Evolutionary conservation across 2,113 vertebrate genomes (phyloP), one percentile per base, ranked within the genome.

Genomic region (Sander lucioperca): DNA sequence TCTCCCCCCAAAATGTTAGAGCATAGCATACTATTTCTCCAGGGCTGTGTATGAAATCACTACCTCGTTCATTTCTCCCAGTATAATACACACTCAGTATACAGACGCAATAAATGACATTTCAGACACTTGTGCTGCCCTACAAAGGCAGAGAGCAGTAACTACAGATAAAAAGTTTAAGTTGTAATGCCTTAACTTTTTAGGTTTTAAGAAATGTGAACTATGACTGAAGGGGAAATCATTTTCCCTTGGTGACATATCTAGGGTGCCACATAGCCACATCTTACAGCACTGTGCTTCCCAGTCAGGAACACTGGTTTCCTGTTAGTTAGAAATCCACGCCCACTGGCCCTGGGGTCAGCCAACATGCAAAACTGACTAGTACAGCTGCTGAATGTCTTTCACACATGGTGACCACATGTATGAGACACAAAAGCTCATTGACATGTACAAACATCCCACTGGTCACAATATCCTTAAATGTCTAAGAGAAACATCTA

Each of bases 401-500:
- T 45, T 62, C 61, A 79, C 91, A 86, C 71, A 71, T 83, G 72
- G 73, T 10, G 68, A 39, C 51, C 89, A 90, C 70, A 71, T 88
- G 75, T 43, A 57, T 21, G 80, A 81, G 48, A 78, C 25, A 25
- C 13, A 1, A 27, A 21, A n/a, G 11, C 30, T 54, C 58, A 30
- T 45, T 47, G 54, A 3, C 3, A 1, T 25, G 23, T 3, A 25
- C 10, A 58, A 68, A 82, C 54, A 70, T 0, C 51, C 0, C 23
- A 21, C 71, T 25, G 30, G 7, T 47, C 33, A 69, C n/a, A 0
- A 19, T 21, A 58, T 79, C 36, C 70, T 62, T 5, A 5, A 54
- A 45, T 1, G 15, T 4, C 16, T 11, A 13, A 58, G 27, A 54
- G 5, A 13, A 56, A 57, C 12, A 33, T 1, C 2, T 5, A 4